Evolutionary conservation across 2,797 vertebrate genomes (phyloP), one percentile per base, ranked within the genome.

Genomic region (Epinephelus coioides): DNA sequence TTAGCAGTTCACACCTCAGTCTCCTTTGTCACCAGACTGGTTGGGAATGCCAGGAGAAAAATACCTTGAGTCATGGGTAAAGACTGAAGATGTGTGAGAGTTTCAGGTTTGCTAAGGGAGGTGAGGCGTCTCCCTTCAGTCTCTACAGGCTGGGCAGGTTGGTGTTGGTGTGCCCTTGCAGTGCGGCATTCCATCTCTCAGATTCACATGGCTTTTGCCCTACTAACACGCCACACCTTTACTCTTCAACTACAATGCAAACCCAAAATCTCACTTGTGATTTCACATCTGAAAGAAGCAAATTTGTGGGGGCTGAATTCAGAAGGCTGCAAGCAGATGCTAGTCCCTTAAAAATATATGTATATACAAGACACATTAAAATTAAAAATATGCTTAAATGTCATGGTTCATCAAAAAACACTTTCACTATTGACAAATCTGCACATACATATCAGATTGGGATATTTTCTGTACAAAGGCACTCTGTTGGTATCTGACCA

Each of bases 141-240:
- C 19, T 3, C 18, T 75, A 88, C 84, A 73, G 84, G 89, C 79
- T 27, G 50, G 78, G 83, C 86, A 84, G 82, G 91, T 91, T 80
- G 50, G 79, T 57, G 43, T 82, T 81, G 83, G 54, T 27, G 30
- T 75, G 40, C 13, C 69, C 83, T 85, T 18, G 87, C 21, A 17
- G 21, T 49, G 69, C 85, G 84, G 34, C 92, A 94, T 94, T 94
- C 89, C 85, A 86, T 61, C 51, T 50, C 1, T 75, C 19, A 43
- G 47, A 81, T 72, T 88, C 87, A 82, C 10, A 8, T 5, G 17
- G 34, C 55, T 6, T 21, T 23, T n/a, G 2, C 14, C 47, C 10
- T 53, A 19, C 50, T 5, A 66, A 53, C 51, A 56, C 44, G 60
- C 87, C 88, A 87, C 92, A 79, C 94, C 90, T 90, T 75, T 63